phyloP scores from a whole-genome alignment of 2,888 invertebrate genomes.

The Xanthorhoe spadicearia region DNA sequence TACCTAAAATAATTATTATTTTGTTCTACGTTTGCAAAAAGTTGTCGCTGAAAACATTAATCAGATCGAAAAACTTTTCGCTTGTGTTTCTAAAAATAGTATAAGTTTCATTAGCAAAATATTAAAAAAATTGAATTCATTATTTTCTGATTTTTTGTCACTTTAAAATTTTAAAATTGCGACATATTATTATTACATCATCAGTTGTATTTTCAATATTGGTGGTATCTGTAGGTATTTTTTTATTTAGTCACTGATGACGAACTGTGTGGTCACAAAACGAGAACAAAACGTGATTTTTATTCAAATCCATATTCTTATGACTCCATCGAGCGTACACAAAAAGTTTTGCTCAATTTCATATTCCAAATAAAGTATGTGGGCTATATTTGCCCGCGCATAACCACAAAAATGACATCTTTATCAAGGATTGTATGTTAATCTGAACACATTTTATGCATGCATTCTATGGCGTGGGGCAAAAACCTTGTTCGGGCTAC shows the following conservation, averaged over 20 bases:
- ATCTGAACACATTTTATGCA: conserved; percentile 37
- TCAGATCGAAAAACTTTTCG: too few species aligned
- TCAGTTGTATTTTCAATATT: background rate
- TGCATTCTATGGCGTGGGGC: conserved; percentile 29
- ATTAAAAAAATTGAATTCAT: background rate
- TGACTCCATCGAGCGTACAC: conserved; percentile 7
- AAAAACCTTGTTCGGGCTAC: background rate
- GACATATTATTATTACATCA: background rate
- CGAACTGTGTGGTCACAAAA: background rate
- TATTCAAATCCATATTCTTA: conserved; percentile 8
- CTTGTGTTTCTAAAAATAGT: too few species aligned
- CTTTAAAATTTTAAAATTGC: background rate
- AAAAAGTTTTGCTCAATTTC: conserved; percentile 6
- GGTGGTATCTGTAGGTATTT: background rate
- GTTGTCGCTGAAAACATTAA: too few species aligned
- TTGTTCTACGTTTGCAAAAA: too few species aligned
- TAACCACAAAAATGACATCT: conserved; percentile 40
- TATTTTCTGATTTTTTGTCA: background rate
- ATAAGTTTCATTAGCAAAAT: too few species aligned
- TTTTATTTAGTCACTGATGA: too few species aligned
- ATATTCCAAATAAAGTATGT: conserved; percentile 18
- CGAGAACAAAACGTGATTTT: background rate
- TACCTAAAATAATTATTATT: too few species aligned
- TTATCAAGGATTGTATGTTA: conserved; percentile 44
- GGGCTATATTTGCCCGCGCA: conserved; percentile 17